A percentile compares a stretch with the other conserved stretches of the same genome.
Conservation (phyloP, 2,888 invertebrate genomes). For the Ptilodon capucinus region DNA sequence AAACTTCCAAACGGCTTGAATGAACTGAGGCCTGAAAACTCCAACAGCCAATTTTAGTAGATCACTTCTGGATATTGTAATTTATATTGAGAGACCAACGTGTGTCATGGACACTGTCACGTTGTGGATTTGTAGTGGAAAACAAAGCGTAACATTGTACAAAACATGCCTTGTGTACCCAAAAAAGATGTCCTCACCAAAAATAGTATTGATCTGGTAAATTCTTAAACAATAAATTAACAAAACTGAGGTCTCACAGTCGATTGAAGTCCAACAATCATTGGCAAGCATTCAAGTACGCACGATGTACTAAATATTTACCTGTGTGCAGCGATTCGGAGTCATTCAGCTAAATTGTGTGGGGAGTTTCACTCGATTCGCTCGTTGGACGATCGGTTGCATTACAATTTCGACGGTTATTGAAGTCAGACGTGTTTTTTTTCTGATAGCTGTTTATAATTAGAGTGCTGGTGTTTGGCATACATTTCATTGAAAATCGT, state of each 20-base stretch:
- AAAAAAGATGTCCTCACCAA: conserved; percentile 42
- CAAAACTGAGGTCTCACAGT: conserved; percentile 59
- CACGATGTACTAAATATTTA: conserved; percentile 72
- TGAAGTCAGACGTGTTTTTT: conserved; percentile 46
- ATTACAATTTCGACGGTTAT: conserved; percentile 53
- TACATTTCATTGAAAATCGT: conserved; percentile 61
- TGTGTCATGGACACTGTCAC: neutral
- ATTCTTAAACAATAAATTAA: conserved; percentile 62
- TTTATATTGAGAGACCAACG: no score
- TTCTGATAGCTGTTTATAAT: conserved; percentile 60
- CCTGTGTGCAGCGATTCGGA: conserved; percentile 64
- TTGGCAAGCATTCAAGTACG: conserved; percentile 75
- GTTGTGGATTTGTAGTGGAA: no score
- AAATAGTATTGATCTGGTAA: conserved; percentile 56
- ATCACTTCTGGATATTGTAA: no score
- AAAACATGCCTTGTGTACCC: conserved; percentile 22
- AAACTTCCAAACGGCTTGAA: no score
- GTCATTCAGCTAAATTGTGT: conserved; percentile 50
- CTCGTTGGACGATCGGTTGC: conserved; percentile 38
- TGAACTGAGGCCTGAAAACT: no score
- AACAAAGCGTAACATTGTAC: conserved; percentile 1
- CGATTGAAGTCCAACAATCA: conserved; percentile 74
- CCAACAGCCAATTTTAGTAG: no score
- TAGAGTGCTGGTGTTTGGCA: conserved; percentile 62
- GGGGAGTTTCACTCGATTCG: conserved; percentile 30